Base-by-base conservation (phyloP, 1,140 invertebrate genomes). In the Cotesia chilonis region DNA sequence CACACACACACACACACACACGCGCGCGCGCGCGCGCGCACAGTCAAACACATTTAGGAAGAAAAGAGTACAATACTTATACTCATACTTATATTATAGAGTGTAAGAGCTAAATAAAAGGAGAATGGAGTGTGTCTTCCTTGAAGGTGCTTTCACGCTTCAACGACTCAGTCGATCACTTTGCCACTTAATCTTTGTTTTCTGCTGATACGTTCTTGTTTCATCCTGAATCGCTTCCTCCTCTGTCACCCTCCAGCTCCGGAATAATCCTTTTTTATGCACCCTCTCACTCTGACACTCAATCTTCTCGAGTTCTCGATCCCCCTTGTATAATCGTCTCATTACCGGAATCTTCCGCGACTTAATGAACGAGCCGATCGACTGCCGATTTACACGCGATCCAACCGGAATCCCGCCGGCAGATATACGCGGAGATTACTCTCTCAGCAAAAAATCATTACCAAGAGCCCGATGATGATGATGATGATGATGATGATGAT, bases 331-430 rank as follows among this genome's bases (percentile, higher is more conserved):
- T 61, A 61, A 61, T 61, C 35, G 60, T 35, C 60, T 61, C 35
- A 61, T 61, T 61, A 61, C 10, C 60, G 60, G 60, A 61, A 35
- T 61, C 20, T 20, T 61, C 35, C 17, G 35, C 20, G 60, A 61
- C 60, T 61, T 61, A 61, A 61, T 61, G 60, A 61, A 61, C 35
- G 60, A 61, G 60, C 35, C 60, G 17, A 61, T 61, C 60, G 60
- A 61, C 60, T 61, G 20, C 60, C 35, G 60, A 61, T 61, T 20
- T 28, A 20, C 60, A 61, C 60, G 60, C 60, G 60, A 61, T 61
- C 60, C 41, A 10, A 47, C 6, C 41, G 41, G 41, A 47, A 47
- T 47, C 41, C 41, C 41, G 4, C 41, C 41, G 41, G 41, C 41
- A 47, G 41, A 47, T 47, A 47, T 47, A 47, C 5, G 2, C 41